phyloP scores from a whole-genome alignment of 2,113 vertebrate species.

The Mus musculus region GRCm39 chr12:57225001-57225500 shows the following conservation, averaged over 20 bases:
- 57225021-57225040: too few species aligned
- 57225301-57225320: not conserved
- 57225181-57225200: not conserved
- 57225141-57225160: not conserved
- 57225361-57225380: constrained; percentile 6
- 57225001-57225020: too few species aligned
- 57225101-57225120: constrained; percentile 47
- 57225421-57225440: not conserved
- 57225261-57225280: not conserved
- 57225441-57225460: not conserved
- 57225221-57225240: not conserved
- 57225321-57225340: not conserved
- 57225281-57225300: not conserved
- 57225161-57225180: constrained; percentile 11
- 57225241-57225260: not conserved
- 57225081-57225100: constrained; percentile 10
- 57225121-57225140: constrained; percentile 12
- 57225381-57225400: not conserved
- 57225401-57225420: not conserved
- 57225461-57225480: too few species aligned
- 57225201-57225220: not conserved
- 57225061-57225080: not conserved
- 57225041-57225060: too few species aligned
- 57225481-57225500: too few species aligned
- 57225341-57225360: not conserved